phyloP scores from a whole-genome alignment of 2,113 vertebrate genomes.

The Typhlomys cinereus region DNA sequence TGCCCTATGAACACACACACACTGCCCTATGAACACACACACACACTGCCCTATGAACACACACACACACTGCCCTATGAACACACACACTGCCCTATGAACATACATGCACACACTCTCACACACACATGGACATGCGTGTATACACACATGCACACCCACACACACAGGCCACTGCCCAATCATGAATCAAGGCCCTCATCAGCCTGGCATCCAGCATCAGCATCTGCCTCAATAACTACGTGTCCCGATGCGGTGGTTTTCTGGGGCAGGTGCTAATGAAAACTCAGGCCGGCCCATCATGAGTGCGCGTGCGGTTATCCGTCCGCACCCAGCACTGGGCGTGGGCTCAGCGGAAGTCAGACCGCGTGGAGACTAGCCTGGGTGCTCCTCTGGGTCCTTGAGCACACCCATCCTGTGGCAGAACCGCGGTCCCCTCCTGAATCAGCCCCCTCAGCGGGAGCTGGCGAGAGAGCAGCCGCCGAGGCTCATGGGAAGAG shows the following conservation, averaged over 20 bases:
- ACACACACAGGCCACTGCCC: too few species aligned
- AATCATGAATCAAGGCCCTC: neutral
- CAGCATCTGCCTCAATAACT: neutral
- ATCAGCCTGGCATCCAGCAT: neutral
- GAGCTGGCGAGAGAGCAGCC: neutral
- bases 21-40: too few species aligned
- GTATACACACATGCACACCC: too few species aligned
- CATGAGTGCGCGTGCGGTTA: neutral
- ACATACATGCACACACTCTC: too few species aligned
- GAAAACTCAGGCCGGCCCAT: neutral
- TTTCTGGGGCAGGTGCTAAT: neutral
- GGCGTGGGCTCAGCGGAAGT: neutral
- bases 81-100: too few species aligned
- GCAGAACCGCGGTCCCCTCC: fast-evolving
- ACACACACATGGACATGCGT: too few species aligned
- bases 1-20: too few species aligned
- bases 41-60: too few species aligned
- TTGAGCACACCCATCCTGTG: fast-evolving
- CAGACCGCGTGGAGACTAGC: neutral
- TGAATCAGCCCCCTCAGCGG: neutral
- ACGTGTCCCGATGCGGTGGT: neutral
- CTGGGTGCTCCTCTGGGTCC: fast-evolving
- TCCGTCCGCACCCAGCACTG: neutral
- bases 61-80: too few species aligned
- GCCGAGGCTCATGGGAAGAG: neutral